Evolutionary conservation across 2,797 vertebrate species (phyloP), one percentile per base, ranked within the genome.

Genomic region (Coregonus sp.): DNA sequence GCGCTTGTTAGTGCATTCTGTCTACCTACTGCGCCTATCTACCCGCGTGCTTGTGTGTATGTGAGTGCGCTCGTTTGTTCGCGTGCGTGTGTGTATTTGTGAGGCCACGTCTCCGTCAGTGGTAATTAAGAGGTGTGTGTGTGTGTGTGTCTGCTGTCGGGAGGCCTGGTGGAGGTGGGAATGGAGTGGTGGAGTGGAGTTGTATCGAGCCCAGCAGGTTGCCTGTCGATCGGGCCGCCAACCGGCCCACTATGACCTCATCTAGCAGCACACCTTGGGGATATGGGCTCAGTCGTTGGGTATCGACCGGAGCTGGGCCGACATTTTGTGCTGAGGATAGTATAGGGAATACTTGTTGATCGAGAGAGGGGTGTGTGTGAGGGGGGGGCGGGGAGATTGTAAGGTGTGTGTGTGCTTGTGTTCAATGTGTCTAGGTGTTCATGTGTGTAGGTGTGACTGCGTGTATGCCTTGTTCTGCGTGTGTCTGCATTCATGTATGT

Each of bases 401-500:
- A 35, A 12, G 47, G 47, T 9, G n/a, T 31, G 51, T 15, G 65
- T 82, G 70, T 59, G 72, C 2, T 15, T 71, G 70, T 71, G 37
- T 33, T 33, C 6, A 61, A 2, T 61, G 56, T 61, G 5, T 61
- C 7, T n/a, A 61, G 18, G 6, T 20, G n/a, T n/a, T 61, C 15
- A 16, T 33, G 50, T 1, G 20, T 52, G 70, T 29, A 12, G 1
- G 20, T 37, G 25, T 29, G 47, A 18, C 1, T 74, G 74, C 69
- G 80, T 52, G 70, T 72, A 66, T 14, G 31, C 5, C 59, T 75
- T 76, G 77, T 82, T 67, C 59, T 20, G 15, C 75, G 82, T 82
- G 74, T 69, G 82, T 75, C 70, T 52, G 50, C 5, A 37, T 14
- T 0, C 4, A 20, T 72, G 70, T 54, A 50, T 51, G 70, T 31